Percentiles rank a stretch among this genome's conserved stretches.
Conservation (phyloP, 2,113 vertebrate genomes). For the Hydrolagus affinis region DNA sequence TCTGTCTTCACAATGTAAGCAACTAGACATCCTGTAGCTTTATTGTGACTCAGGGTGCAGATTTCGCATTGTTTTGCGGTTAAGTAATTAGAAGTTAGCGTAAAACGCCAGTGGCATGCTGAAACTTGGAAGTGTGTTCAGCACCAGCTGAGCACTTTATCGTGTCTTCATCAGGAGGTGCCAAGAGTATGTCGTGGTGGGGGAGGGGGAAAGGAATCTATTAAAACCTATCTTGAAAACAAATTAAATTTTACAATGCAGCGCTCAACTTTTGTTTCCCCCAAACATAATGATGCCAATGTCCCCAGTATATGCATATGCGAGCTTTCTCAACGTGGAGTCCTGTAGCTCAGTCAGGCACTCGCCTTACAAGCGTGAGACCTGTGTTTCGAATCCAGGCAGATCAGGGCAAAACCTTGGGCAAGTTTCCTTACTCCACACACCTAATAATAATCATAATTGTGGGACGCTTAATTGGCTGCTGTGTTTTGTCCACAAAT, state of each 20-base stretch:
- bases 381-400: too few relatives aligned
- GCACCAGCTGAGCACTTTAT: background rate
- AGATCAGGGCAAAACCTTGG: too few relatives aligned
- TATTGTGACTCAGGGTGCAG: background rate
- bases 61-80: background rate
- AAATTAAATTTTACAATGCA: slow-evolving; percentile 11
- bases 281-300: slow-evolving; percentile 10
- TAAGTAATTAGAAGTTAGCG: slow-evolving; percentile 18
- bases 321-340: background rate
- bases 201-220: background rate
- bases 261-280: background rate
- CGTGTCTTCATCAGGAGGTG: slow-evolving; percentile 21
- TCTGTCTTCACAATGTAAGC: background rate
- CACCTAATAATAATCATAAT: too few relatives aligned
- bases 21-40: background rate
- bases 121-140: background rate
- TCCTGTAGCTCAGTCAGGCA: too few relatives aligned
- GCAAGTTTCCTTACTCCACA: too few relatives aligned
- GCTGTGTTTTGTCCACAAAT: too few relatives aligned
- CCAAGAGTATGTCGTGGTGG: background rate
- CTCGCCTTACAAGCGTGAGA: too few relatives aligned
- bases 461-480: too few relatives aligned
- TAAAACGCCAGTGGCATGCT: slow-evolving; percentile 19
- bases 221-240: slow-evolving; percentile 18
- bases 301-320: background rate